These are phyloP conservation scores for Gallinago solitaria DNA, from an alignment of 2,797 vertebrate species.

Conservation along the genomic window DNA sequence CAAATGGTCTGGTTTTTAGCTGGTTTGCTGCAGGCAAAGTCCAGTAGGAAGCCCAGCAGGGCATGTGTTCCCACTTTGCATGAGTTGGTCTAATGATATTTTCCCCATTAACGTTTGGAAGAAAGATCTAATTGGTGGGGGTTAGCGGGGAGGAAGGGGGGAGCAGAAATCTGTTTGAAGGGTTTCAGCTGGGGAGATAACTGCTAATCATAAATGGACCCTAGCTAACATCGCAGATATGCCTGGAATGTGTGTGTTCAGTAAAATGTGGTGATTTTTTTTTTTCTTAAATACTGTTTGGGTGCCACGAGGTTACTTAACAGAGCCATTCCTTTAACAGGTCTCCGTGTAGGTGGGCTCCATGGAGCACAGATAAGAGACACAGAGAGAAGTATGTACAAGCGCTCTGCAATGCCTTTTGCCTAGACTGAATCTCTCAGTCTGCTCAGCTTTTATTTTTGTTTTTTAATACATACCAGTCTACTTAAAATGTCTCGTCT, in stretches of 20 bases:
- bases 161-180: not conserved
- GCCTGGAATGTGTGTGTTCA: not conserved
- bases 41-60: constrained; percentile 41
- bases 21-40: constrained; percentile 48
- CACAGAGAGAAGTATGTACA: constrained; percentile 72
- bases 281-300: not conserved
- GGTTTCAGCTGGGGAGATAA: not conserved
- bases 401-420: not conserved
- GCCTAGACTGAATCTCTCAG: constrained; percentile 33
- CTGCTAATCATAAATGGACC: not conserved
- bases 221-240: not conserved
- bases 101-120: constrained; percentile 26
- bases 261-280: not conserved
- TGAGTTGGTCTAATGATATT: constrained; percentile 45
- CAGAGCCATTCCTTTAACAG: constrained; percentile 69
- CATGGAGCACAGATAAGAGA: constrained; percentile 75
- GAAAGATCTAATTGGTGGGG: not conserved
- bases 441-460: constrained; percentile 14
- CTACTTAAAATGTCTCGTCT: not conserved
- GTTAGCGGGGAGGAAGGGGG: not conserved
- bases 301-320: constrained; percentile 38
- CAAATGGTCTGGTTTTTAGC: constrained; percentile 55
- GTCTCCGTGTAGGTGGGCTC: constrained; percentile 73
- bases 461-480: not conserved
- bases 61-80: constrained; percentile 22